phyloP scores from a whole-genome alignment of 35 echinoderm and acorn worm species.

The Diadema setosum region DNA sequence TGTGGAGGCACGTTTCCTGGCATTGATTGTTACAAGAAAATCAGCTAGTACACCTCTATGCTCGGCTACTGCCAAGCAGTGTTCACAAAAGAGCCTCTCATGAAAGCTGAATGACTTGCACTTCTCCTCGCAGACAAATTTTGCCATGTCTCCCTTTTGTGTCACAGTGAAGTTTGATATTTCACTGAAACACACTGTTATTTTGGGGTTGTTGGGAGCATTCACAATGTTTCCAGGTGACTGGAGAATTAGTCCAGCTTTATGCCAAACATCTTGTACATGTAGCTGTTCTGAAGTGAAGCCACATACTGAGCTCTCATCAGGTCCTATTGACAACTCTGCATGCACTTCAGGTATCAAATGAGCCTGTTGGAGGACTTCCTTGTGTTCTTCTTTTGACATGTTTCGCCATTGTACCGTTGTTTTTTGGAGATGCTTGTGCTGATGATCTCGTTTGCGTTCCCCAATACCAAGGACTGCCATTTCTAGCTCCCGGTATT shows the following conservation, averaged over 20 bases:
- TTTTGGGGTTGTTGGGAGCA: constrained; percentile 19
- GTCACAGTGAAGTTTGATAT: constrained; percentile 8
- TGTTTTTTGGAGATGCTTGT: constrained; percentile 1
- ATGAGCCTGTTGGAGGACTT: too few species aligned
- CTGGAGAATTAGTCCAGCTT: constrained; percentile 10
- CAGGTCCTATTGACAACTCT: constrained; percentile 22
- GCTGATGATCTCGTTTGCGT: not conserved
- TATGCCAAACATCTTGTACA: constrained; percentile 7
- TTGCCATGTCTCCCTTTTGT: not conserved
- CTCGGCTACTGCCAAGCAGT: constrained; percentile 12
- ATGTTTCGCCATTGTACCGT: too few species aligned
- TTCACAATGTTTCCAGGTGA: constrained; percentile 18
- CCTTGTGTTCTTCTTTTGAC: too few species aligned
- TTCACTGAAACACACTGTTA: constrained; percentile 14
- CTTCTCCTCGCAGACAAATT: constrained; percentile 13
- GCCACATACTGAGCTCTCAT: constrained; percentile 8
- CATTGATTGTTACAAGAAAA: constrained; percentile 18
- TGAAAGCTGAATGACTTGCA: constrained; percentile 11
- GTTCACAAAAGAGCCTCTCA: constrained; percentile 6
- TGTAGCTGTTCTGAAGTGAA: constrained; percentile 22
- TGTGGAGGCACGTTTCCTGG: constrained; percentile 17
- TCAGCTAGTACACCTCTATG: not conserved
- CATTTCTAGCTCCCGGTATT: constrained; percentile 2
- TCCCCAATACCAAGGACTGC: constrained; percentile 5
- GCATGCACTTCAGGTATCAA: not conserved